Evolutionary conservation across 2,888 invertebrate species (phyloP).

Genomic region (Harpalus rufipes): DNA sequence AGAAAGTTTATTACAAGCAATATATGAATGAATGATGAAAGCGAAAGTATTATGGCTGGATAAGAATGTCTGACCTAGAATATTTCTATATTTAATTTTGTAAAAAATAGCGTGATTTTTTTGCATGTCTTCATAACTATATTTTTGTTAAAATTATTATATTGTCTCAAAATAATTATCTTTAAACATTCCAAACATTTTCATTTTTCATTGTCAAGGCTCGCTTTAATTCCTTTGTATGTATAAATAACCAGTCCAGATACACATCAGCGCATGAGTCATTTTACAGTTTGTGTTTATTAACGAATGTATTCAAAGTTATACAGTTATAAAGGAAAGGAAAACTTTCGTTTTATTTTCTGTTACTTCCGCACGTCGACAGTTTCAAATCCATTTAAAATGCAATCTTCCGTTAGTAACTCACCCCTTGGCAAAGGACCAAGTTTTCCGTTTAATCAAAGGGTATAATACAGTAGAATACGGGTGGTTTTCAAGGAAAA

Average conservation of each 20-base stretch:
- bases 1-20: neutral
- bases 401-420: constrained; percentile 27
- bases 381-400: constrained; percentile 38
- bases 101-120: neutral
- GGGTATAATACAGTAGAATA: neutral
- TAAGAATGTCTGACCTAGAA: neutral
- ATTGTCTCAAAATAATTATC: neutral
- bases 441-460: constrained; percentile 35
- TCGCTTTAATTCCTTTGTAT: neutral
- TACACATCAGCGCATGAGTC: neutral
- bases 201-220: neutral
- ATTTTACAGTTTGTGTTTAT: neutral
- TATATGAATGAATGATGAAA: neutral
- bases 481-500: neutral
- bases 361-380: constrained; percentile 15
- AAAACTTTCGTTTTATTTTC: constrained; percentile 19
- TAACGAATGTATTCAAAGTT: neutral
- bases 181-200: neutral
- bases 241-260: neutral
- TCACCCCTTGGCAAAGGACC: constrained; percentile 14
- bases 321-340: neutral
- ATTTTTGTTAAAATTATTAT: too few species aligned
- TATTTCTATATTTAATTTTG: neutral
- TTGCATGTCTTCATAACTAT: neutral
- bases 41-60: neutral